Base-by-base conservation (phyloP, 2,797 vertebrate genomes). In the Pipistrellus kuhlii region DNA sequence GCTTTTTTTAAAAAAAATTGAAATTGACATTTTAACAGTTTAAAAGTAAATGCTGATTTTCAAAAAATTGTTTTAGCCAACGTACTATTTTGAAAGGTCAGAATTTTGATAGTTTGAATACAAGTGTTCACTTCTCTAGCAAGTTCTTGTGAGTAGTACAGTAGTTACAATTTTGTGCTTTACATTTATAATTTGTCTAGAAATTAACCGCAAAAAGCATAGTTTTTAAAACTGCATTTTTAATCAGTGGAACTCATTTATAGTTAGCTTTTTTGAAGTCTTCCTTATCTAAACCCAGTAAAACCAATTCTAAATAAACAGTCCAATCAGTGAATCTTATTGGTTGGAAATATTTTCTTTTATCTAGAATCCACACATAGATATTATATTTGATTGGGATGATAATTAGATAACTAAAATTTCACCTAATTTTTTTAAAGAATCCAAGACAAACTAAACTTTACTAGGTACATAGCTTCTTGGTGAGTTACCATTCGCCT, bases 221-320 rank as follows among this genome's bases (percentile, higher is more conserved):
- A 96, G 91, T 97, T 98, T 97, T 97, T 97, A 97, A 98, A 97
- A 97, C 93, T 95, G 94, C 95, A 64, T 90, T 98, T 96, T 98
- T 98, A 98, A 98, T 98, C 98, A 98, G 93, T 98, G 98, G 95
- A 98, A 95, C 95, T 96, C 95, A 98, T 85, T 91, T 51, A 68
- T 96, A 77, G 94, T 83, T 97, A 97, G 92, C 94, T 98, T 95
- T 97, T 2, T 96, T 97, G 95, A 97, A 96, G 95, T 97, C 88
- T 90, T 97, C 85, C 88, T 97, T 96, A 90, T 97, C 82, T 95
- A 95, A 97, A 95, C 96, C 94, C 92, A 96, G 93, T 96, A 95
- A 97, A 96, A 95, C 86, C 97, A 82, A 95, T 97, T 98, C 94
- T 97, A 80, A 96, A 97, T 51, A 95, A 92, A 93, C 6, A 73